Evolutionary conservation across 2,888 invertebrate species (phyloP), one percentile per base, ranked within the genome.

Genomic region (Poecilobothrus nobilitatus): DNA sequence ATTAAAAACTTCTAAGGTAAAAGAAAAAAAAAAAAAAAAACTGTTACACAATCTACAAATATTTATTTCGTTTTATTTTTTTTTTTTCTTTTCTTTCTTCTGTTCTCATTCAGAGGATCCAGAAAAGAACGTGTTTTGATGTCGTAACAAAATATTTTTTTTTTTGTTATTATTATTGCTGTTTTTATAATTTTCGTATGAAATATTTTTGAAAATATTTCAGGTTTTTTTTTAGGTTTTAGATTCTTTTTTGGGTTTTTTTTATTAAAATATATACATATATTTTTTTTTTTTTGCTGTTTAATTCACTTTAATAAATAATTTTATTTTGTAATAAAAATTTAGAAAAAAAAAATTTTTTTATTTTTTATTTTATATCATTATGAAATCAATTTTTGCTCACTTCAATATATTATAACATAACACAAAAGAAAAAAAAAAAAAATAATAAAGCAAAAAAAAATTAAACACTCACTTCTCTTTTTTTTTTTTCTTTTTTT

Each of bases 81-180:
- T 27, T 27, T 27, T 27, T 27, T 27, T 27, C 3, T 27, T 2
- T 27, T 27, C n/a, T 27, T 27, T 27, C 5, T 27, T 2, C 27
- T 53, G 53, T 53, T 53, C 53, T 53, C 53, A 53, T 53, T 53
- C 53, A 53, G 53, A 53, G 53, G 53, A 53, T 53, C 53, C 53
- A 53, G 53, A 53, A 53, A 53, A 53, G 53, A 53, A 53, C 53
- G 53, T 53, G 53, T 53, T 53, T 53, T 53, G 53, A 53, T 53
- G 53, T 53, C 53, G 53, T 53, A 53, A 53, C 53, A 53, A 8
- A 18, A 18, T 53, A 53, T 53, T 53, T 18, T 37, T 37, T 6
- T 37, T 37, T 37, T 37, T 37, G 37, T 37, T 37, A 8, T 10
- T 37, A 37, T n/a, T n/a, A 53, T 53, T 53, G 53, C 3, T 41